Evolutionary conservation across 2,113 vertebrate genomes (phyloP).

Genomic region (Grallaria varia): DNA sequence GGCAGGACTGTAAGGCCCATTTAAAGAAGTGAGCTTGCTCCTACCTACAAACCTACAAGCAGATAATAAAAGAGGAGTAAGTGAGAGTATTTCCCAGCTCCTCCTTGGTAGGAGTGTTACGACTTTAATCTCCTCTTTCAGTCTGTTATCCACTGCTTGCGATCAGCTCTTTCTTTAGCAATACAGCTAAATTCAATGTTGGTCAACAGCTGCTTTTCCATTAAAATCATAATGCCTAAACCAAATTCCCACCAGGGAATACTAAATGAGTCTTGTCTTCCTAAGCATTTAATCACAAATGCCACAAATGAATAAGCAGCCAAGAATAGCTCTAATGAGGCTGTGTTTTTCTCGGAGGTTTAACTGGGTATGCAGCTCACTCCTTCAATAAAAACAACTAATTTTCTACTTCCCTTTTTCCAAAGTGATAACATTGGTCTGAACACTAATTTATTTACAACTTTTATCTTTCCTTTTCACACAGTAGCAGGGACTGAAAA

Average conservation of each 20-base stretch:
- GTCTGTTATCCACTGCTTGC: background rate
- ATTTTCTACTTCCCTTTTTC: background rate
- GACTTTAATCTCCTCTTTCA: background rate
- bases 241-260: conserved; percentile 3
- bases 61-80: background rate
- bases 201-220: conserved; percentile 10
- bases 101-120: background rate
- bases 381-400: background rate
- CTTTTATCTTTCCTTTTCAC: background rate
- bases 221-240: conserved; percentile 13
- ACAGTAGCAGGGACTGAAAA: background rate
- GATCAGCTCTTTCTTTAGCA: background rate
- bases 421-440: background rate
- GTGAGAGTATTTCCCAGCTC: background rate
- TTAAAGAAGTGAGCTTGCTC: background rate
- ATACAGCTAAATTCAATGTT: background rate
- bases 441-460: background rate
- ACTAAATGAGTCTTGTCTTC: conserved; percentile 29
- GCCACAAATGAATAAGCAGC: conserved; percentile 21
- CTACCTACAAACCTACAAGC: background rate
- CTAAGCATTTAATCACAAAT: conserved; percentile 40
- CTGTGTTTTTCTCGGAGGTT: conserved; percentile 7
- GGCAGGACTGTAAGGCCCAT: background rate
- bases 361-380: background rate
- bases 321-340: conserved; percentile 29